Evolutionary conservation across 1,140 invertebrate species (phyloP).

Genomic region (Nasonia vitripennis): DNA sequence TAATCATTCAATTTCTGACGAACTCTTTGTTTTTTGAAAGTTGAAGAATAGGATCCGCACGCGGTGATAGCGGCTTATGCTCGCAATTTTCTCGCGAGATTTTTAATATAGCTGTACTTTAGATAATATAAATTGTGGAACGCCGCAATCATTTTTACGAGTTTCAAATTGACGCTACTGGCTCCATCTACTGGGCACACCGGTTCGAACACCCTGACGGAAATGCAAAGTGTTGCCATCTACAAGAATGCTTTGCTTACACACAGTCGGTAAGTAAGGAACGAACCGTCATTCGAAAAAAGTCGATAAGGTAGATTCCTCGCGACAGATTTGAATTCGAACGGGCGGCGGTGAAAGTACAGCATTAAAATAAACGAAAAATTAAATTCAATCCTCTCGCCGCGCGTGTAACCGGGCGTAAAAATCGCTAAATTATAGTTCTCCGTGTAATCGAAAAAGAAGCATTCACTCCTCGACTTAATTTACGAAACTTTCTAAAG

Average conservation of each 20-base stretch:
- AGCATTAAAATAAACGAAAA: background rate
- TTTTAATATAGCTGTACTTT: too few species aligned
- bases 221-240: background rate
- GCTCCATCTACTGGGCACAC: background rate
- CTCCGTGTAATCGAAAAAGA: too few species aligned
- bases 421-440: too few species aligned
- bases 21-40: too few species aligned
- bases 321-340: background rate
- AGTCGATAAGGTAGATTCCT: background rate
- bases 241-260: background rate
- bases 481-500: background rate
- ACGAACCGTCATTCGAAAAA: background rate
- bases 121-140: too few species aligned
- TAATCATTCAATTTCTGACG: too few species aligned
- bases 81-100: too few species aligned
- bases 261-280: background rate
- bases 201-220: background rate
- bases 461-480: background rate
- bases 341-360: background rate
- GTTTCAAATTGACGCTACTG: background rate
- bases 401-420: background rate
- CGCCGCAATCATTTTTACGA: too few species aligned
- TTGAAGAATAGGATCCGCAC: too few species aligned
- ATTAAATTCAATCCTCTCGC: background rate
- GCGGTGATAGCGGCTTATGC: too few species aligned